A percentile compares a stretch with the other conserved stretches of the same genome.
phyloP scores from a whole-genome alignment of 2,888 invertebrate genomes.

The Phaedon cochleariae region DNA sequence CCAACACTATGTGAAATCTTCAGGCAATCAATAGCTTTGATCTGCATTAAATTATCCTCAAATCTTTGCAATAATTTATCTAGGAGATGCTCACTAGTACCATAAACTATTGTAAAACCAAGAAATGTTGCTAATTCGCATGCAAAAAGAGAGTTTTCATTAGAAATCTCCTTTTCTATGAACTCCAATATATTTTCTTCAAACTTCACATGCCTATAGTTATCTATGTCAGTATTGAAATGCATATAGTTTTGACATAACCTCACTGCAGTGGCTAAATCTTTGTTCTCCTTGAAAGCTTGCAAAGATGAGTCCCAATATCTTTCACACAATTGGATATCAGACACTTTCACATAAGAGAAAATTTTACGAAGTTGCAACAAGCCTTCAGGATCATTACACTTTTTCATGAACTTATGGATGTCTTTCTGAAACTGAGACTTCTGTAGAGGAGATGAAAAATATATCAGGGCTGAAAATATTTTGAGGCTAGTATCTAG shows the following conservation, averaged over 20 bases:
- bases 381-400: slow-evolving; percentile 49
- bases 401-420: slow-evolving; percentile 53
- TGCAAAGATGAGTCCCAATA: slow-evolving; percentile 63
- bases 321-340: slow-evolving; percentile 59
- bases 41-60: slow-evolving; percentile 26
- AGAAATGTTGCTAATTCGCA: slow-evolving; percentile 54
- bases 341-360: slow-evolving; percentile 63
- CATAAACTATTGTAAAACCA: slow-evolving; percentile 33
- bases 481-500: slow-evolving; percentile 56
- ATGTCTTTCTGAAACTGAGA: slow-evolving; percentile 58
- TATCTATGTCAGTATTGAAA: slow-evolving; percentile 65
- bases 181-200: slow-evolving; percentile 61
- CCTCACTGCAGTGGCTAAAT: slow-evolving; percentile 55
- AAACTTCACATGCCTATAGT: slow-evolving; percentile 63
- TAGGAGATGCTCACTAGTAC: slow-evolving; percentile 32
- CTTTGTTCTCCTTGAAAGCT: slow-evolving; percentile 51
- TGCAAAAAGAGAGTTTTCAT: slow-evolving; percentile 58
- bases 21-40: slow-evolving; percentile 27
- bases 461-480: slow-evolving; percentile 61
- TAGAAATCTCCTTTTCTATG: slow-evolving; percentile 56
- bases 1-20: slow-evolving; percentile 32
- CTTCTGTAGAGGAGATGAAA: slow-evolving; percentile 61
- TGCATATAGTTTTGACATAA: slow-evolving; percentile 66
- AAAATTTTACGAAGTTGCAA: slow-evolving; percentile 62
- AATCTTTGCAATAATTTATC: slow-evolving; percentile 50